Percentiles rank a stretch among this genome's conserved stretches.
phyloP scores from a whole-genome alignment of 2,113 vertebrate species.

The Amblyornis subalaris region DNA sequence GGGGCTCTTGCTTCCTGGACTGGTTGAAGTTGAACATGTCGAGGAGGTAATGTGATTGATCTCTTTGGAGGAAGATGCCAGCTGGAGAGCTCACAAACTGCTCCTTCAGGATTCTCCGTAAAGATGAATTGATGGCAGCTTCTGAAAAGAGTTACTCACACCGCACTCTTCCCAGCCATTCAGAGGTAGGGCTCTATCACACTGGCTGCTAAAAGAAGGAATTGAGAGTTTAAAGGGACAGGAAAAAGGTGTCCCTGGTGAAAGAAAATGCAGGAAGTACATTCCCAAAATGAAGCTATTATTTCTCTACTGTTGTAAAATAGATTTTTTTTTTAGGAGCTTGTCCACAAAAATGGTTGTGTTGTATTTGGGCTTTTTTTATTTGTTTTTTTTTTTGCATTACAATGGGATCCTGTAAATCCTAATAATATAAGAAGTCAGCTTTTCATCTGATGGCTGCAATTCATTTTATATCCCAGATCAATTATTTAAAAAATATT shows the following conservation, averaged over 20 bases:
- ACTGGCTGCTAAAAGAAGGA: slow-evolving; percentile 38
- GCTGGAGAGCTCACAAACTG: slow-evolving; percentile 66
- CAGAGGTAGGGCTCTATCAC: slow-evolving; percentile 39
- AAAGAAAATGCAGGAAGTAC: slow-evolving; percentile 52
- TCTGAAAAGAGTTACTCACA: slow-evolving; percentile 64
- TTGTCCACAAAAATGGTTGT: neutral
- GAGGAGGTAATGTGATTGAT: slow-evolving; percentile 69
- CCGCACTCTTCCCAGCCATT: slow-evolving; percentile 46
- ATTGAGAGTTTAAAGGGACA: slow-evolving; percentile 48
- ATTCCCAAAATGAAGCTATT: slow-evolving; percentile 41
- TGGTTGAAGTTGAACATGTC: slow-evolving; percentile 57
- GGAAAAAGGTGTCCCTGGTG: slow-evolving; percentile 31
- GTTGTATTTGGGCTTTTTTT: neutral
- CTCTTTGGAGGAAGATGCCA: slow-evolving; percentile 63
- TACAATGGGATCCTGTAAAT: slow-evolving; percentile 4
- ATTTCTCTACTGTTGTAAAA: slow-evolving; percentile 33
- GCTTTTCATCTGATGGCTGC: slow-evolving; percentile 23
- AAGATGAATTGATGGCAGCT: slow-evolving; percentile 71
- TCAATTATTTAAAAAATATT: neutral
- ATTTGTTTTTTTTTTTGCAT: neutral
- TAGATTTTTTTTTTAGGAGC: neutral
- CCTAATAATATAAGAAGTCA: neutral
- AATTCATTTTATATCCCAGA: slow-evolving; percentile 2
- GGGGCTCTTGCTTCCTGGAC: slow-evolving; percentile 56
- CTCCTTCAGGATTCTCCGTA: slow-evolving; percentile 70